phyloP scores from a whole-genome alignment of 1,140 invertebrate species.

The Heliconius nattereri region DNA sequence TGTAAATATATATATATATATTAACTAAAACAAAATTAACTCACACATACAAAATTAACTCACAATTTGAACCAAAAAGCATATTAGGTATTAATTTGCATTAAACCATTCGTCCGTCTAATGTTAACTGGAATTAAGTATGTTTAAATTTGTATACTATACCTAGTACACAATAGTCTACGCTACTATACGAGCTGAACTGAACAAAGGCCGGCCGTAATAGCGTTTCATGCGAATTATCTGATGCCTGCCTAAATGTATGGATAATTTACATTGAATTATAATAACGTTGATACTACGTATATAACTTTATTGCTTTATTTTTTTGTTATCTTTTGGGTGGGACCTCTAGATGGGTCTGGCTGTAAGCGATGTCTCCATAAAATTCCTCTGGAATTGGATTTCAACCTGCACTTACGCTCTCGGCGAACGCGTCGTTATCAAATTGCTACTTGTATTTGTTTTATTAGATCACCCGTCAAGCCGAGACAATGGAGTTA shows the following conservation, averaged over 20 bases:
- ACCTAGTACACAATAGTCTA: background rate
- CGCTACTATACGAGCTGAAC: constrained; percentile 43
- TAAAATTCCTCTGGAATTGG: no score
- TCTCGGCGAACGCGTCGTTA: no score
- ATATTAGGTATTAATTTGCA: background rate
- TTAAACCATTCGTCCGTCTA: background rate
- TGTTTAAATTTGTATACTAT: constrained; percentile 6
- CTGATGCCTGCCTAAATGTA: constrained; percentile 66
- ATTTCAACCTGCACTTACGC: no score
- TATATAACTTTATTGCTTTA: no score
- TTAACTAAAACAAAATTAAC: no score
- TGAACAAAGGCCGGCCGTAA: constrained; percentile 66
- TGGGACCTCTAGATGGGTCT: no score
- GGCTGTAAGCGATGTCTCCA: no score
- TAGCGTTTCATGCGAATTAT: constrained; percentile 67
- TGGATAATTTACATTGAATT: constrained; percentile 46
- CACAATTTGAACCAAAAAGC: background rate
- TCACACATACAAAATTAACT: background rate
- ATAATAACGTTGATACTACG: background rate
- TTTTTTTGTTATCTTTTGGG: no score
- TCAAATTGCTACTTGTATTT: no score
- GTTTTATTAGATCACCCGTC: background rate
- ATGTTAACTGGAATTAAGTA: background rate
- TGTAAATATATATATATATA: no score
- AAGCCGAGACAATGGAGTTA: background rate